Conservation (phyloP, 2,888 invertebrate genomes). For the Hydroisotoma schaefferi region DNA sequence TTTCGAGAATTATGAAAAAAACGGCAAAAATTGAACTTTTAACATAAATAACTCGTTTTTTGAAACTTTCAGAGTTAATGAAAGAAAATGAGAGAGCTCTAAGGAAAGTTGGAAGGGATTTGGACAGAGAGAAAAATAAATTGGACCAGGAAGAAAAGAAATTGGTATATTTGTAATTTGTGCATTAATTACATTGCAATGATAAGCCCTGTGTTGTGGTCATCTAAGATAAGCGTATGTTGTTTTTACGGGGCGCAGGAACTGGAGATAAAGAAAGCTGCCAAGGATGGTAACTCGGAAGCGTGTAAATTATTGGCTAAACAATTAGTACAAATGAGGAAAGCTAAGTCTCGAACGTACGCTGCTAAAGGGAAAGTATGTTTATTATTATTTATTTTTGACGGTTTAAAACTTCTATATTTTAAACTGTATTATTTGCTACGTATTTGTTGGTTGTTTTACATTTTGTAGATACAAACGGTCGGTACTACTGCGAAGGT, state of each 20-base stretch:
- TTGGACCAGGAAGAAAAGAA: slow-evolving; percentile 87
- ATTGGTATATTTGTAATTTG: slow-evolving; percentile 59
- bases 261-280: slow-evolving; percentile 82
- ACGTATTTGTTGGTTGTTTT: neutral
- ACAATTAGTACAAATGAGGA: slow-evolving; percentile 79
- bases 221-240: neutral
- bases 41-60: neutral
- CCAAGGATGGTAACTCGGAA: slow-evolving; percentile 81
- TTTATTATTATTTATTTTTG: slow-evolving; percentile 7
- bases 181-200: neutral
- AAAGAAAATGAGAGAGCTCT: slow-evolving; percentile 75
- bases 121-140: slow-evolving; percentile 75
- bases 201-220: neutral
- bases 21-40: neutral
- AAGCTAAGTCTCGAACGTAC: slow-evolving; percentile 79
- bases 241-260: slow-evolving; percentile 57
- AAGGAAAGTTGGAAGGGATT: slow-evolving; percentile 74
- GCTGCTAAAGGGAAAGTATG: slow-evolving; percentile 73
- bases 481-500: slow-evolving; percentile 81
- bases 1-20: neutral
- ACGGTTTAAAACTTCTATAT: slow-evolving; percentile 4
- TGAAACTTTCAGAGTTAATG: slow-evolving; percentile 67
- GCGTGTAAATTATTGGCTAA: slow-evolving; percentile 80
- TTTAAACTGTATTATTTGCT: no score
- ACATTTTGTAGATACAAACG: slow-evolving; percentile 59